A percentile compares a stretch with the other conserved stretches of the same genome.
Evolutionary conservation across 2,888 invertebrate genomes (phyloP).

Genomic region (Tigriopus californicus): DNA sequence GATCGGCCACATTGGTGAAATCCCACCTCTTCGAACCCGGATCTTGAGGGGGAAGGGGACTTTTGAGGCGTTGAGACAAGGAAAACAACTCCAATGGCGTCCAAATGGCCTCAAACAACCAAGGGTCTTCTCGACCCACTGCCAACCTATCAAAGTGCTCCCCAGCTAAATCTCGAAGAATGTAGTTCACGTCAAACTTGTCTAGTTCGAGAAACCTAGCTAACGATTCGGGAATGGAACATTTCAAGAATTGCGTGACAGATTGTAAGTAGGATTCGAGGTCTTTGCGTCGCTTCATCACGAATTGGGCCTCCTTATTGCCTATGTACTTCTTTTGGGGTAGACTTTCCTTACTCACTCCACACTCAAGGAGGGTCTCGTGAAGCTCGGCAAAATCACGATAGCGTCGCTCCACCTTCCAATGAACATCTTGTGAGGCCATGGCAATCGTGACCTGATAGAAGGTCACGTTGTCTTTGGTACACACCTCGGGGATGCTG

Average conservation of each 20-base stretch:
- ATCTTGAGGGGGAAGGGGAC: constrained; percentile 62
- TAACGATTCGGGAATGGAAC: constrained; percentile 52
- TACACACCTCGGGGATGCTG: constrained; percentile 10
- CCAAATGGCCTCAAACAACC: constrained; percentile 14
- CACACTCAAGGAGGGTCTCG: constrained; percentile 56
- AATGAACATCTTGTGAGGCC: constrained; percentile 36
- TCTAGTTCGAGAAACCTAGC: constrained; percentile 72
- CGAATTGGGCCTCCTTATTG: constrained; percentile 67
- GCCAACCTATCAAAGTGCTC: not conserved
- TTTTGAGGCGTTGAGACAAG: constrained; percentile 66
- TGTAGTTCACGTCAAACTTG: constrained; percentile 68
- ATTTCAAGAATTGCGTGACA: not conserved
- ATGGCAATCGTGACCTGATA: constrained; percentile 19
- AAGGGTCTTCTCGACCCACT: constrained; percentile 7
- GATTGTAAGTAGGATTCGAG: constrained; percentile 52
- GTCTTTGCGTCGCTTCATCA: constrained; percentile 59
- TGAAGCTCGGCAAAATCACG: constrained; percentile 75
- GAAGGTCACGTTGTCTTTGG: constrained; percentile 18
- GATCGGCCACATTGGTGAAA: constrained; percentile 76
- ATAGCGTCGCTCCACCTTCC: constrained; percentile 71
- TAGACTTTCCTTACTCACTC: constrained; percentile 59
- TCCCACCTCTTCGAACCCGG: constrained; percentile 60
- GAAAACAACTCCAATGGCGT: constrained; percentile 55
- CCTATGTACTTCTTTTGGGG: constrained; percentile 86
- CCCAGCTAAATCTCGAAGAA: constrained; percentile 58